These are phyloP conservation scores for Orientallactaga bullata DNA, from an alignment of 2,113 vertebrate species.

Conservation along the genomic window DNA sequence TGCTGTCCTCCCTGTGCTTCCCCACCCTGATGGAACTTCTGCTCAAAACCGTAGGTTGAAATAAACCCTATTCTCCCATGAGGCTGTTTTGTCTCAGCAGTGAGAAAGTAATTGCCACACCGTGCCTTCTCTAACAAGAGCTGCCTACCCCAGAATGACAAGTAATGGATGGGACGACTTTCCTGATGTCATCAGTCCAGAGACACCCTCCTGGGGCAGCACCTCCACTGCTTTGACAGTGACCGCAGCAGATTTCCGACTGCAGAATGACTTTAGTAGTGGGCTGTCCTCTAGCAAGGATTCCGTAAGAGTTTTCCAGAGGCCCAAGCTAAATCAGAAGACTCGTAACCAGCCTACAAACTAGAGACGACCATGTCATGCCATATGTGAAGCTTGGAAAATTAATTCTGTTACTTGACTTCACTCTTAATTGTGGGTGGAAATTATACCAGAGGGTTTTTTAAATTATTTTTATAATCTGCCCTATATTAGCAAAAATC, in stretches of 20 bases:
- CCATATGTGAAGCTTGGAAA: neutral
- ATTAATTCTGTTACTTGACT: neutral
- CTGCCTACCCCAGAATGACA: neutral
- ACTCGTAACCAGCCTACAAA: neutral
- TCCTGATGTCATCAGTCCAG: fast-evolving
- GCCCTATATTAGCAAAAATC: neutral
- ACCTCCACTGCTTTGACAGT: fast-evolving
- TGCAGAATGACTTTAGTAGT: neutral
- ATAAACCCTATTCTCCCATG: too few relatives aligned
- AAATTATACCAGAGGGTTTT: neutral
- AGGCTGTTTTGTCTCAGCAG: too few relatives aligned
- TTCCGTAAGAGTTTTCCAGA: constrained; percentile 75
- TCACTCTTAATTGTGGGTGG: neutral
- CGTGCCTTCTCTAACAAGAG: neutral
- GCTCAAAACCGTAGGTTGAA: too few relatives aligned
- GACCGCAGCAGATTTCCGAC: constrained; percentile 61
- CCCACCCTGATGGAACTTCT: too few relatives aligned
- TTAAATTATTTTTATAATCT: neutral
- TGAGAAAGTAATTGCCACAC: neutral
- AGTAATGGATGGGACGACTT: fast-evolving
- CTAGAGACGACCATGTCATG: neutral
- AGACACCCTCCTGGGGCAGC: fast-evolving
- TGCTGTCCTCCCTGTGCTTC: too few relatives aligned
- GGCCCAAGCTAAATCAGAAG: constrained; percentile 50
- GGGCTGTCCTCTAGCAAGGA: constrained; percentile 64